Conservation (phyloP, 2,113 vertebrate species). For the Aleadryas rufinucha region DNA sequence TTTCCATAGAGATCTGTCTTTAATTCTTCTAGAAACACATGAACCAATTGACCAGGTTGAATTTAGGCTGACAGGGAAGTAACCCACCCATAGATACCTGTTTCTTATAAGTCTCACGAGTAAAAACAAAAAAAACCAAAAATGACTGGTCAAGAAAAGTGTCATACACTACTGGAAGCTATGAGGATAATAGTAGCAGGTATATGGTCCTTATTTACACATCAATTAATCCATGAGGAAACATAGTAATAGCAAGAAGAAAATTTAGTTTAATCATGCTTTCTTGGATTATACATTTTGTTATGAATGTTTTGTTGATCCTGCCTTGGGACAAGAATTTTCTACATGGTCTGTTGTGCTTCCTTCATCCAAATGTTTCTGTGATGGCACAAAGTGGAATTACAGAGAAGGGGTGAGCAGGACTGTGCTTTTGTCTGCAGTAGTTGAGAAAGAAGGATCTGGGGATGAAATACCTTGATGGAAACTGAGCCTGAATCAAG, state of each 20-base stretch:
- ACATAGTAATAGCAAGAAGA: not conserved
- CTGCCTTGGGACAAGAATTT: not conserved
- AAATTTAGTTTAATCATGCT: not conserved
- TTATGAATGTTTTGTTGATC: not conserved
- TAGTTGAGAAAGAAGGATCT: not conserved
- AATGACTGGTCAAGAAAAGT: accelerated
- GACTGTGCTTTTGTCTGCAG: not conserved
- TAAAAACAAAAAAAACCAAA: not conserved
- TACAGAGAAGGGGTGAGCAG: not conserved
- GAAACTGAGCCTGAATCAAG: not conserved
- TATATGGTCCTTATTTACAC: not conserved
- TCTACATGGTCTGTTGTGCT: accelerated
- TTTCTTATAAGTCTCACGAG: not conserved
- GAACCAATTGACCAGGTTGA: not conserved
- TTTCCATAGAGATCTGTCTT: not conserved
- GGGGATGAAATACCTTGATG: not conserved
- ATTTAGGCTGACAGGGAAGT: not conserved
- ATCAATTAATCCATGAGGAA: not conserved
- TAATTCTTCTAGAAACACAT: not conserved
- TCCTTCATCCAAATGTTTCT: not conserved
- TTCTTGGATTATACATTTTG: not conserved
- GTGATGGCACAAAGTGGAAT: not conserved
- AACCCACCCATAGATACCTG: not conserved
- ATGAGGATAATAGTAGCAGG: not conserved
- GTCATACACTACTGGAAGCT: accelerated